Base-by-base conservation (phyloP, 2,113 vertebrate species). In the Leuciscus idus region DNA sequence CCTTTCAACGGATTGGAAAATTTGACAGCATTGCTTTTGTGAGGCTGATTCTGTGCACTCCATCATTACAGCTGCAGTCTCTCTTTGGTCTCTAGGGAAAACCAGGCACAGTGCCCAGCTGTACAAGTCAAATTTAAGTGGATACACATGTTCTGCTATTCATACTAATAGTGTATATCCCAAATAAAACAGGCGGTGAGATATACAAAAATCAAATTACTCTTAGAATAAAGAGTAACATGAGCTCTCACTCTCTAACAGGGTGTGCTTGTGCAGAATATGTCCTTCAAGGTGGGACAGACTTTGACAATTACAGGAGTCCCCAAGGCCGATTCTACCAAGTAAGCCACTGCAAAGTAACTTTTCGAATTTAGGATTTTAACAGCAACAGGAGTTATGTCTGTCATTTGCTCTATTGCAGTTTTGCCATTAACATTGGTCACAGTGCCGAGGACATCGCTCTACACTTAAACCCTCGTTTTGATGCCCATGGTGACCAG, bases 241-340 rank as follows among this genome's bases (percentile, higher is more conserved):
- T 62, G 1, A 23, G 52, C 57, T 8, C 59, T 33, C 3, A 2
- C 52, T 66, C 80, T 64, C 19, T 28, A 57, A 57, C 91, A 95
- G 94, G 90, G 86, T 55, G 84, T 95, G 89, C 23, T 89, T 4
- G 12, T 96, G 9, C 90, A 92, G 88, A 94, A 95, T 81, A 94
- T 95, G 95, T 95, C 95, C 93, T 94, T 96, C 87, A 95, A 95
- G 88, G 89, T 89, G 0, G 95, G 95, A 21, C 94, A 95, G 88
- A 95, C 92, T n/a, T 0, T 96, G 91, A 95, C 91, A 4, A 0
- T 95, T 21, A 89, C 84, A n/a, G 95, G 95, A 59, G 86, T 93
- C 7, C 8, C 91, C 21, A 91, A 81, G 13, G n/a, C 91, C 2
- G 91, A 94, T 0, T 88, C 93, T 4, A 66, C 91, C 66, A 81